phyloP scores from a whole-genome alignment of 2,113 vertebrate genomes.

The Todiramphus saurophagus region DNA sequence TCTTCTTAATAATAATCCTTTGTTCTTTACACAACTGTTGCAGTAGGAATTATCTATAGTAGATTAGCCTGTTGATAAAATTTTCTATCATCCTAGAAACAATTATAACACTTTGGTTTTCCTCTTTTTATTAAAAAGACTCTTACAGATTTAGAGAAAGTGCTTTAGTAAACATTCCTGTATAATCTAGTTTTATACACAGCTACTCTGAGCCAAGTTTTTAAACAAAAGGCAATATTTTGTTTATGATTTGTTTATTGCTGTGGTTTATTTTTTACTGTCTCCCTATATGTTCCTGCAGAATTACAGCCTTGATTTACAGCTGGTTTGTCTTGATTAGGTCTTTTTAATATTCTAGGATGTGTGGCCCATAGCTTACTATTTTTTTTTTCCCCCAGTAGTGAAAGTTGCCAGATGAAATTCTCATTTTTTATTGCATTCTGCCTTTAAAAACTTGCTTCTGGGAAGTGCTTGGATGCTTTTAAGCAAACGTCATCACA shows the following conservation, averaged over 20 bases:
- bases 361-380: background rate
- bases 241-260: background rate
- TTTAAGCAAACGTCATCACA: slow-evolving; percentile 34
- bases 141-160: background rate
- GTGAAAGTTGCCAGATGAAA: background rate
- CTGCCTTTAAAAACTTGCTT: slow-evolving; percentile 16
- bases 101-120: background rate
- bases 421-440: background rate
- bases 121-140: background rate
- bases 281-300: background rate
- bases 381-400: background rate
- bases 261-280: background rate
- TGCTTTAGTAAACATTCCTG: background rate
- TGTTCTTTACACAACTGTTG: background rate
- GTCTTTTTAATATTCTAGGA: slow-evolving; percentile 1
- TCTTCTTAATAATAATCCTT: background rate
- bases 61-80: background rate
- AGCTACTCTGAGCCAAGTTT: background rate
- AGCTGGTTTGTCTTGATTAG: background rate
- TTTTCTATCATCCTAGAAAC: background rate
- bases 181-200: background rate
- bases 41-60: background rate
- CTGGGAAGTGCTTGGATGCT: slow-evolving; percentile 26
- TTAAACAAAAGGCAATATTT: background rate
- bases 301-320: slow-evolving; percentile 2